phyloP scores from a whole-genome alignment of 2,888 invertebrate genomes.

The Dicyrtomina minuta region DNA sequence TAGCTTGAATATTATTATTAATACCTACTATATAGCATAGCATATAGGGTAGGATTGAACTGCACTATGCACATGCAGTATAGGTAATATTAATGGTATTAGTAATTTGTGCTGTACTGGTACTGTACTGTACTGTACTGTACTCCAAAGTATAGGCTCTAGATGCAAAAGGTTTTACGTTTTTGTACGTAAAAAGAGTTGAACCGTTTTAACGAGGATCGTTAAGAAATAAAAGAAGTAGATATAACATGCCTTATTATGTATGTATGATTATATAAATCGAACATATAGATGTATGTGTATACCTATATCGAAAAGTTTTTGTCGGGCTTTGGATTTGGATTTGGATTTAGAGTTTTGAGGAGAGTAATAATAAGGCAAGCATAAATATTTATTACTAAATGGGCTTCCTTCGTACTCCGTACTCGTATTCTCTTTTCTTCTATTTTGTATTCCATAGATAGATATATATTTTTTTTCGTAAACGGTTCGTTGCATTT shows the following conservation, averaged over 20 bases:
- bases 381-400: constrained; percentile 27
- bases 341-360: neutral
- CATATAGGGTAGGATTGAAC: no score
- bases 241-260: neutral
- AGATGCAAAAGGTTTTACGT: neutral
- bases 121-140: no score
- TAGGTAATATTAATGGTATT: no score
- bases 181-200: constrained; percentile 20
- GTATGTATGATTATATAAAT: no score
- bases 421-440: neutral
- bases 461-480: neutral
- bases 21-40: no score
- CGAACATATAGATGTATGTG: neutral
- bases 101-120: no score
- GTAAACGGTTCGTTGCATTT: constrained; percentile 16
- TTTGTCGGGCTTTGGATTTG: neutral
- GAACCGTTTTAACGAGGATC: constrained; percentile 20
- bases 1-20: no score
- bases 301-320: no score
- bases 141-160: neutral
- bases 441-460: neutral
- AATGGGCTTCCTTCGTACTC: constrained; percentile 5
- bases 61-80: no score
- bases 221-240: neutral
- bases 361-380: neutral